phyloP scores from a whole-genome alignment of 2,113 vertebrate species.

The Mustelus asterias region DNA sequence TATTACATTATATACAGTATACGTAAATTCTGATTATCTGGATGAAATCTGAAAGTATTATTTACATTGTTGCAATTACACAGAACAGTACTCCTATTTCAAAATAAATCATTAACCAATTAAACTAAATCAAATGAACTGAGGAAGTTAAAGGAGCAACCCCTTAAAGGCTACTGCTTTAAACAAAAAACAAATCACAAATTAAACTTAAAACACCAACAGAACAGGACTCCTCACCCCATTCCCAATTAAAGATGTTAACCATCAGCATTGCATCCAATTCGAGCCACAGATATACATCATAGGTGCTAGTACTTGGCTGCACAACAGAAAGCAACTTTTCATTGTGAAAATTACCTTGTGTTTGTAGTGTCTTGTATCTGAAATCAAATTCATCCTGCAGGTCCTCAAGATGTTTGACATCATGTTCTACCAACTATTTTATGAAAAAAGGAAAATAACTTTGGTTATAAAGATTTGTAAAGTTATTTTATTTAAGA shows the following conservation, averaged over 20 bases:
- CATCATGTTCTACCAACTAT: slow-evolving; percentile 89
- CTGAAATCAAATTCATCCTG: slow-evolving; percentile 98
- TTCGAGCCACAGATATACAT: background rate
- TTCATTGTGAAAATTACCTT: slow-evolving; percentile 58
- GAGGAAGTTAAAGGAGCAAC: too few species aligned
- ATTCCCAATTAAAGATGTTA: background rate
- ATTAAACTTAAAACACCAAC: too few species aligned
- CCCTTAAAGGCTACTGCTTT: too few species aligned
- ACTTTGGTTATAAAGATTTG: background rate
- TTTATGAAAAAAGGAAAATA: background rate
- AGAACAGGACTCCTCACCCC: background rate
- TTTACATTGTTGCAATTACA: background rate
- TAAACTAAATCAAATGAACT: too few species aligned
- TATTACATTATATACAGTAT: background rate
- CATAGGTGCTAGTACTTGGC: background rate
- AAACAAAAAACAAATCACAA: too few species aligned
- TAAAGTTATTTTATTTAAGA: background rate
- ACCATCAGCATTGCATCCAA: background rate
- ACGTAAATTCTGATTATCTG: background rate
- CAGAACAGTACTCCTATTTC: background rate
- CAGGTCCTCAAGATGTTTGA: slow-evolving; percentile 89
- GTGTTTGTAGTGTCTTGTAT: slow-evolving; percentile 87
- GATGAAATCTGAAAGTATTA: background rate
- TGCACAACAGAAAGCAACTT: background rate
- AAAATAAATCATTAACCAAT: too few species aligned